phyloP scores from a whole-genome alignment of 1,140 invertebrate genomes.

The Dysdera silvatica region DNA sequence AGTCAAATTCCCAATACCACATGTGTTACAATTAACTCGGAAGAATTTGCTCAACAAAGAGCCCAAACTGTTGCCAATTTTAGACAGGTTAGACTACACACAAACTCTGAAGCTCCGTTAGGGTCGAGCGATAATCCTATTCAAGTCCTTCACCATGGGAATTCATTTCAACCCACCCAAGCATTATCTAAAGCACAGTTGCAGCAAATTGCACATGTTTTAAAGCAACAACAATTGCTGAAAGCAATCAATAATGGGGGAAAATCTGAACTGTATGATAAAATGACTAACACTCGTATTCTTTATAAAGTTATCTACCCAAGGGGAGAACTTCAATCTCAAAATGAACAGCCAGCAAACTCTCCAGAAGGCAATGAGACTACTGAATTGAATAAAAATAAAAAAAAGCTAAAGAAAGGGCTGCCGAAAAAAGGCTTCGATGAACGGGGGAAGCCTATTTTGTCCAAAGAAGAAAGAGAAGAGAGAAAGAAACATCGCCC shows the following conservation, averaged over 20 bases:
- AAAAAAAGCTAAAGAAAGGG: neutral
- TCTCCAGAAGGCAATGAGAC: neutral
- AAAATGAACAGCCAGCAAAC: neutral
- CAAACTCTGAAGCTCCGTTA: conserved; percentile 43
- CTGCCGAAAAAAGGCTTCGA: neutral
- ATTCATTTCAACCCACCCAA: conserved; percentile 52
- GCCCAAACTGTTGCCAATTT: too few species aligned
- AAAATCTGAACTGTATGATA: conserved; percentile 50
- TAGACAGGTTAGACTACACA: too few species aligned
- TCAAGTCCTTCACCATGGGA: conserved; percentile 56
- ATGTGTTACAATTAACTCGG: too few species aligned
- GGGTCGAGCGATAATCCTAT: conserved; percentile 57
- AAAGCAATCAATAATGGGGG: conserved; percentile 42
- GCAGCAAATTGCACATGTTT: conserved; percentile 54
- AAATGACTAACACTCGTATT: conserved; percentile 52
- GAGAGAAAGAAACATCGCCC: conserved; percentile 53
- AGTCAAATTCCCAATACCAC: too few species aligned
- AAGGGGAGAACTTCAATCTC: conserved; percentile 40
- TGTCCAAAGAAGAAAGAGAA: conserved; percentile 49
- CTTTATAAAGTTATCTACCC: conserved; percentile 52
- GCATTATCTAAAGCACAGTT: conserved; percentile 52
- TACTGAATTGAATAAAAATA: neutral
- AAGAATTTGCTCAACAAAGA: too few species aligned
- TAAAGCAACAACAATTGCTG: conserved; percentile 49
- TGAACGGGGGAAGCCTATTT: conserved; percentile 34